These are phyloP conservation scores for Zaprionus ornatus DNA, from an alignment of 1,140 invertebrate species.

Conservation along the genomic window DNA sequence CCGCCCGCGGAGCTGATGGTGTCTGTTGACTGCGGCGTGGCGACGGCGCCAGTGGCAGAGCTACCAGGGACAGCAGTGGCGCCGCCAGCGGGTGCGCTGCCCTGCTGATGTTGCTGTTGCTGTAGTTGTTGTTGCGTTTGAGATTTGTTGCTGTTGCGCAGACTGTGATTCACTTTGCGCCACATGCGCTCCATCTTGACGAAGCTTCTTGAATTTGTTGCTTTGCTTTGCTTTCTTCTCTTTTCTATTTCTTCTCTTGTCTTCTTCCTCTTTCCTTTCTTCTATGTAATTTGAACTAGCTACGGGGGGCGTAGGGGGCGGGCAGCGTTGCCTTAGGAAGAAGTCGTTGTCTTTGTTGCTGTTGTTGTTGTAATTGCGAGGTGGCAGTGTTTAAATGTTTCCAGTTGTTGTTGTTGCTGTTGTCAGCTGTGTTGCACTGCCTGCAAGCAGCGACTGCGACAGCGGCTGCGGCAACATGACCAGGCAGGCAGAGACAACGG, in stretches of 20 bases:
- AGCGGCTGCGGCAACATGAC: slow-evolving; percentile 42
- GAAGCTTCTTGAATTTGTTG: not conserved
- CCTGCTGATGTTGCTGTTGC: slow-evolving; percentile 11
- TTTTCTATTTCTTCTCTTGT: slow-evolving; percentile 1
- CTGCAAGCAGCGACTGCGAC: slow-evolving; percentile 5
- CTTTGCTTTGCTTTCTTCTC: slow-evolving; percentile 5
- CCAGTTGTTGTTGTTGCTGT: slow-evolving; percentile 34
- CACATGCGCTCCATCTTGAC: slow-evolving; percentile 80
- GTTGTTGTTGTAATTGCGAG: slow-evolving; percentile 32
- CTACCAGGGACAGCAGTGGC: not conserved
- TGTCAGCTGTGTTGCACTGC: slow-evolving; percentile 31
- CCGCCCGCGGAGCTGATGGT: slow-evolving; percentile 76
- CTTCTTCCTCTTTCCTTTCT: slow-evolving; percentile 17
- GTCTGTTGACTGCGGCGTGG: slow-evolving; percentile 71
- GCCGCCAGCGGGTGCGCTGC: slow-evolving; percentile 14
- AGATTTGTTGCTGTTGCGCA: slow-evolving; percentile 74
- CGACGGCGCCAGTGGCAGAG: slow-evolving; percentile 6
- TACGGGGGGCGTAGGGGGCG: slow-evolving; percentile 34
- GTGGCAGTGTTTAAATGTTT: slow-evolving; percentile 55
- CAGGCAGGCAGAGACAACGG: slow-evolving; percentile 11
- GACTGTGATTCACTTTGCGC: slow-evolving; percentile 83
- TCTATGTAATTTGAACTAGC: slow-evolving; percentile 60
- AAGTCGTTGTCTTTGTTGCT: slow-evolving; percentile 45
- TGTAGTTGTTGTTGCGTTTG: slow-evolving; percentile 64
- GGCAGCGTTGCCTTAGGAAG: slow-evolving; percentile 4